A percentile compares a stretch with the other conserved stretches of the same genome.
Evolutionary conservation across 2,113 vertebrate genomes (phyloP).

Genomic region (Aspidoscelis tigris): DNA sequence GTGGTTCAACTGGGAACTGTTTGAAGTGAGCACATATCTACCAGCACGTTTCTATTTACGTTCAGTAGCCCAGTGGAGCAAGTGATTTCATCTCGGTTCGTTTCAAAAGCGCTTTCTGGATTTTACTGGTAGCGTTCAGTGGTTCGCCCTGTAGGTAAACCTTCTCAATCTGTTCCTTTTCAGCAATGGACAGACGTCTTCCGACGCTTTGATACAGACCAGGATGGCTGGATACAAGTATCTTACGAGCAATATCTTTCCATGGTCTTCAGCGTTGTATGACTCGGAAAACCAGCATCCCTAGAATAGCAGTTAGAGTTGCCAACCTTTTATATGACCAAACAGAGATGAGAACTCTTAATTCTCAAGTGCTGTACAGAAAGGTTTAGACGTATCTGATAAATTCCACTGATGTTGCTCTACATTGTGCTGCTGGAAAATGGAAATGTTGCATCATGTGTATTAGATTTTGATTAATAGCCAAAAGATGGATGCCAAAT

Average conservation of each 20-base stretch:
- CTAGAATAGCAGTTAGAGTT: constrained; percentile 60
- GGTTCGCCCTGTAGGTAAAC: neutral
- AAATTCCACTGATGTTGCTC: constrained; percentile 10
- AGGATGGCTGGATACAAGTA: constrained; percentile 98
- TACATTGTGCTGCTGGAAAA: constrained; percentile 37
- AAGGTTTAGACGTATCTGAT: constrained; percentile 18
- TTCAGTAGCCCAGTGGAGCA: neutral
- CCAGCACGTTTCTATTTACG: neutral
- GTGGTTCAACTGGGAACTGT: too few species aligned
- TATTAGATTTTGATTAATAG: constrained; percentile 46
- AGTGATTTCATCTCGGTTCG: neutral
- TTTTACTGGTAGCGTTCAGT: neutral
- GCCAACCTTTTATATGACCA: constrained; percentile 65
- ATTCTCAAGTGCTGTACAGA: constrained; percentile 49
- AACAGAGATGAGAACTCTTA: constrained; percentile 38
- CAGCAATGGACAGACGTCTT: constrained; percentile 97
- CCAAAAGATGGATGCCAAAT: constrained; percentile 63
- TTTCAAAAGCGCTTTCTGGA: neutral
- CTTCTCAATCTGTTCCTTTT: neutral
- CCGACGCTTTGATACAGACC: constrained; percentile 93
- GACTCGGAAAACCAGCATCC: constrained; percentile 26
- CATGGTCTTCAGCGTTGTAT: constrained; percentile 98
- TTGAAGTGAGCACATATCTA: neutral
- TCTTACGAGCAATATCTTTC: constrained; percentile 98
- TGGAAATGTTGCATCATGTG: constrained; percentile 39